Conservation (phyloP, 2,888 invertebrate genomes). For the Lomographa bimaculata region DNA sequence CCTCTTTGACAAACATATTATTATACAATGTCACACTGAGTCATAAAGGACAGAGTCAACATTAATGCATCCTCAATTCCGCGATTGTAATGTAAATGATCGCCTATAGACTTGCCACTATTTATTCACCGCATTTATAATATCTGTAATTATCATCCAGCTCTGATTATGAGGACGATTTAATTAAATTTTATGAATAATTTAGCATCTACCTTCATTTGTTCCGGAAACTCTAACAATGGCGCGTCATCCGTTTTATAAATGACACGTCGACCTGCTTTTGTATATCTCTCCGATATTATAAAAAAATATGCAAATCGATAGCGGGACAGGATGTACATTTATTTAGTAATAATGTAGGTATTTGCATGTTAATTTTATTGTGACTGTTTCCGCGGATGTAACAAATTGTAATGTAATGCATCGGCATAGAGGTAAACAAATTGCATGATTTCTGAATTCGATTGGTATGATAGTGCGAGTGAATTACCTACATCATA, state of each 20-base stretch:
- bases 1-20: too few species aligned
- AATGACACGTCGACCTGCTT: slow-evolving; percentile 55
- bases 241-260: slow-evolving; percentile 62
- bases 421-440: slow-evolving; percentile 64
- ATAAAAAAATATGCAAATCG: slow-evolving; percentile 83
- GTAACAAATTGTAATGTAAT: slow-evolving; percentile 70
- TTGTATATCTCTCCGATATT: slow-evolving; percentile 75
- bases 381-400: slow-evolving; percentile 71
- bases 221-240: slow-evolving; percentile 75
- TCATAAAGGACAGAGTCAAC: neutral
- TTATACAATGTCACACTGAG: too few species aligned
- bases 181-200: slow-evolving; percentile 79
- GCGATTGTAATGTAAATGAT: slow-evolving; percentile 17
- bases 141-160: slow-evolving; percentile 60
- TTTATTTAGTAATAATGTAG: slow-evolving; percentile 77
- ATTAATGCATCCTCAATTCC: slow-evolving; percentile 11
- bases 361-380: slow-evolving; percentile 76
- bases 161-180: slow-evolving; percentile 64
- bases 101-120: slow-evolving; percentile 13
- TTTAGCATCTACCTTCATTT: slow-evolving; percentile 44
- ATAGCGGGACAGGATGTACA: slow-evolving; percentile 77
- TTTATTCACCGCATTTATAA: slow-evolving; percentile 47
- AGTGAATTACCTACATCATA: too few species aligned
- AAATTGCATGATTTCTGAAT: slow-evolving; percentile 32
- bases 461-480: too few species aligned